Evolutionary conservation across 2,113 vertebrate genomes (phyloP).

Genomic region (Hipposideros armiger): DNA sequence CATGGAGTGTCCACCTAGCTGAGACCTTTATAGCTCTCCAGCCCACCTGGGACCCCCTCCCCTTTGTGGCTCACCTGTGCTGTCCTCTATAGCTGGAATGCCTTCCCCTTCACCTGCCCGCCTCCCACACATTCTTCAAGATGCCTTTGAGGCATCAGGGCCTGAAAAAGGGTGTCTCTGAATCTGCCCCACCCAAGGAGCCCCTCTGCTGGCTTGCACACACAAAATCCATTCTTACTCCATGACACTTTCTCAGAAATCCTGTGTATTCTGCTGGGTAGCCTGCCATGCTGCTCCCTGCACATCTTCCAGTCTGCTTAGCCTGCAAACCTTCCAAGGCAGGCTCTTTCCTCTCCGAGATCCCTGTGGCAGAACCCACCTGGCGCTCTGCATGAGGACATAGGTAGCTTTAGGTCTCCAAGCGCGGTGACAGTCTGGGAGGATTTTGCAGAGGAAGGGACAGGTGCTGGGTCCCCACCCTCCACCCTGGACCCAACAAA

Average conservation of each 20-base stretch:
- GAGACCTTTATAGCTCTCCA: neutral
- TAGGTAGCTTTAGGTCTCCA: neutral
- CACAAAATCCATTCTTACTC: fast-evolving
- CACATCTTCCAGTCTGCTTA: no score
- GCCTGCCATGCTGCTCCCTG: fast-evolving
- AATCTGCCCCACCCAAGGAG: neutral
- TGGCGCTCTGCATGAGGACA: fast-evolving
- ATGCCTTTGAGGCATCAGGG: neutral
- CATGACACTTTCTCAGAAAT: fast-evolving
- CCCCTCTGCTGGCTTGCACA: neutral
- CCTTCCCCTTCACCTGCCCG: neutral
- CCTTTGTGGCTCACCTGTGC: fast-evolving
- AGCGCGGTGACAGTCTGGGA: fast-evolving
- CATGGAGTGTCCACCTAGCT: neutral
- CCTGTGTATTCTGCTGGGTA: neutral
- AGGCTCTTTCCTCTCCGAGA: neutral
- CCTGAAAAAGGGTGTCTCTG: neutral
- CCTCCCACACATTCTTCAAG: neutral
- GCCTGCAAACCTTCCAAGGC: fast-evolving
- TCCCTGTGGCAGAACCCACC: neutral
- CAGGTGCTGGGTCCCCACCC: fast-evolving
- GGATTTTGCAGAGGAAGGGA: neutral
- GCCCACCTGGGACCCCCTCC: neutral
- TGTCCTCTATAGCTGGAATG: neutral
- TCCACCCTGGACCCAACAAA: neutral